Base-by-base conservation (phyloP, 2,113 vertebrate genomes). In the Dromiciops gliroides region DNA sequence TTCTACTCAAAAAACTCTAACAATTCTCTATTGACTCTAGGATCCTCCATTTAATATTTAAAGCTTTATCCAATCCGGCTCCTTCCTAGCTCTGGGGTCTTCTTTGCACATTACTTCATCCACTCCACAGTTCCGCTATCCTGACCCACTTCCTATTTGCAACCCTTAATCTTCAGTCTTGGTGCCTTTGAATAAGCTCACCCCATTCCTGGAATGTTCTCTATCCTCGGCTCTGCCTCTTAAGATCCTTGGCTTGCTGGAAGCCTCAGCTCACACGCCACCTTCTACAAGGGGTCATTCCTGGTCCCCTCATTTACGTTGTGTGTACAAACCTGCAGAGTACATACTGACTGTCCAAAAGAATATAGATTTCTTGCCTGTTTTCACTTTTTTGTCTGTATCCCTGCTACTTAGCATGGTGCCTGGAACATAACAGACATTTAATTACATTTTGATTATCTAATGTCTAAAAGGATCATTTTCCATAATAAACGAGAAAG, bases 401-500 rank as follows among this genome's bases (percentile, higher is more conserved):
- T 83, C 67, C 19, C 19, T 83, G 7, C 4, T 83, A 22, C 37
- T 83, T 83, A 44, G 37, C 67, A 83, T 23, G 8, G 19, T n/a
- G n/a, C n/a, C 19, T 83, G 7, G 19, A 44, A 44, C n/a, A n/a
- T 8, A 83, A 19, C 8, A 83, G 19, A 83, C 7, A 44, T 83
- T 83, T 75, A 75, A n/a, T n/a, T 44, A 44, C 67, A 44, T 44
- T 83, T 44, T 83, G 16, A 83, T 44, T 83, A 83, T 44, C 67
- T 44, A 23, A 67, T 83, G 19, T 22, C 67, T 83, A 83, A 83
- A 2, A 83, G 67, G 37, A 44, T 44, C 14, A 44, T 83, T 83
- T 44, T 88, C 51, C 56, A 89, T 48, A 92, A 95, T 49, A 92
- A 94, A 92, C 5, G 75, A 23, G 48, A 56, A 95, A 95, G 24